Evolutionary conservation across 2,113 vertebrate genomes (phyloP).

Genomic region (Herpailurus yagouaroundi): DNA sequence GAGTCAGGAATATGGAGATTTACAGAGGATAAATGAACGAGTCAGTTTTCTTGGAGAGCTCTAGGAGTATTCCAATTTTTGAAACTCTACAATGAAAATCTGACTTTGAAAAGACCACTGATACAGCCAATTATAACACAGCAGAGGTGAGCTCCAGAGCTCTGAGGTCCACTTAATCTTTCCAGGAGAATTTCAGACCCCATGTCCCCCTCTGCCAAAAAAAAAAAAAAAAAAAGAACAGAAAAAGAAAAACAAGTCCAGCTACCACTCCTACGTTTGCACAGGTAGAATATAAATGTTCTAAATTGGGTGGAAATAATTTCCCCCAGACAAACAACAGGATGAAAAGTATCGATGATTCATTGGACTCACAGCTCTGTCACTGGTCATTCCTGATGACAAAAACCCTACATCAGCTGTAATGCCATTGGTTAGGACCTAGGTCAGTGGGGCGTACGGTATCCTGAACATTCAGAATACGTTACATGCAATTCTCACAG

Average conservation of each 20-base stretch:
- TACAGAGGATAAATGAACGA: background rate
- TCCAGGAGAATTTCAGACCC: background rate
- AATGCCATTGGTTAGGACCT: background rate
- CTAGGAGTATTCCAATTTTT: background rate
- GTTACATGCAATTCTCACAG: background rate
- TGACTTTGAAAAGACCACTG: background rate
- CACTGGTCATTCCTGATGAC: background rate
- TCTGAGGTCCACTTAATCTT: background rate
- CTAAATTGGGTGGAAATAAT: background rate
- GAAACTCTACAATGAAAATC: constrained; percentile 7
- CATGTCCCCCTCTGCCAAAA: background rate
- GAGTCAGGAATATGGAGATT: background rate
- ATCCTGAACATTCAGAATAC: background rate
- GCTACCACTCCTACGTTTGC: background rate
- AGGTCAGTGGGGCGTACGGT: too few relatives aligned
- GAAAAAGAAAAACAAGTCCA: background rate
- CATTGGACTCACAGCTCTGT: background rate
- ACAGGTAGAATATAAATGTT: constrained; percentile 32
- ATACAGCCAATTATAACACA: background rate
- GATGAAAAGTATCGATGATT: background rate
- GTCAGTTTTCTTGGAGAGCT: background rate
- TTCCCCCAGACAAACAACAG: background rate
- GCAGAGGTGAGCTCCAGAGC: background rate
- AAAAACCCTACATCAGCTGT: background rate
- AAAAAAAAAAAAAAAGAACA: background rate